Evolutionary conservation across 2,113 vertebrate genomes (phyloP).

Genomic region (Archilochus colubris): DNA sequence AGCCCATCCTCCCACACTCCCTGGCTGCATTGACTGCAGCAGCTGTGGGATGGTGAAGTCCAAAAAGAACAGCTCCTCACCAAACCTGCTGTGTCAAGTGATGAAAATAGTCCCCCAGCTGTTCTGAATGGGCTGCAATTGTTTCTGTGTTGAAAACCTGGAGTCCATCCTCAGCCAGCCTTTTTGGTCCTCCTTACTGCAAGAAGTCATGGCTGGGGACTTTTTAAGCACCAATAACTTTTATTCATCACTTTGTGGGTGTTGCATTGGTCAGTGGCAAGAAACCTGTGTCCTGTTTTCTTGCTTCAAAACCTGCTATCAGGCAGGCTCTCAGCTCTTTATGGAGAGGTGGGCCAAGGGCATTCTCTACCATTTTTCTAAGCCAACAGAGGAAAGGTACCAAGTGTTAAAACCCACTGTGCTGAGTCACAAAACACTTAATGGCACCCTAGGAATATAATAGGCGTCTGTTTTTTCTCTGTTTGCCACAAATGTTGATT

Average conservation of each 20-base stretch:
- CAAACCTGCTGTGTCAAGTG: neutral
- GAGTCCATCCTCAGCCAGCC: neutral
- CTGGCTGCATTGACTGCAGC: neutral
- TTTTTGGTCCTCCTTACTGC: neutral
- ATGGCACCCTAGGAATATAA: constrained; percentile 23
- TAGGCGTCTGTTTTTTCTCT: constrained; percentile 16
- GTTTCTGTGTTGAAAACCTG: constrained; percentile 1
- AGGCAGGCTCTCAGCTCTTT: neutral
- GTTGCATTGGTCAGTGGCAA: neutral
- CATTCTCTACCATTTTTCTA: neutral
- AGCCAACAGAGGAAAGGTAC: constrained; percentile 37
- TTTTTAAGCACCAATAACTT: neutral
- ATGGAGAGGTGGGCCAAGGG: neutral
- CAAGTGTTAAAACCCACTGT: constrained; percentile 39
- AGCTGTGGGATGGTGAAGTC: neutral
- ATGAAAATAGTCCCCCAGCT: neutral
- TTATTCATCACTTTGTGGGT: neutral
- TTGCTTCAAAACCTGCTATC: neutral
- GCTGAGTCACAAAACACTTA: constrained; percentile 50
- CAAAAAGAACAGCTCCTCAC: neutral
- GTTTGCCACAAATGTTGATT: constrained; percentile 52
- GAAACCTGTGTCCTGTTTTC: neutral
- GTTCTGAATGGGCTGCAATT: neutral
- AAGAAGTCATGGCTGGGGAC: neutral
- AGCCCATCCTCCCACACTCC: neutral